Evolutionary conservation across 2,888 invertebrate species (phyloP).

Genomic region (Hetaerina titia): DNA sequence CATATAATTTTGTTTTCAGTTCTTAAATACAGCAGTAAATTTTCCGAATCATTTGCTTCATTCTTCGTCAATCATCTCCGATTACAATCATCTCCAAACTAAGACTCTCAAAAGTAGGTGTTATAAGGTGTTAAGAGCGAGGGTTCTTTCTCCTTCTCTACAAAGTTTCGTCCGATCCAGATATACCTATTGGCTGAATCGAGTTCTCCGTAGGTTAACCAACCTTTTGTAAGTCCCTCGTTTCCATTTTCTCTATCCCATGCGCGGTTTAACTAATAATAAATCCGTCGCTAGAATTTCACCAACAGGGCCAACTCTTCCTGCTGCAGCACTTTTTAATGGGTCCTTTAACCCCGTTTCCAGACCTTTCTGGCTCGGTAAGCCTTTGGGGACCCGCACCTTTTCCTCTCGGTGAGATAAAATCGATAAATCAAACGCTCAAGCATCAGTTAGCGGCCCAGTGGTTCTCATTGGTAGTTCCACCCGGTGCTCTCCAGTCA

Average conservation of each 20-base stretch:
- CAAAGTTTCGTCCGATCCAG: too few species aligned
- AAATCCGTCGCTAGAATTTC: neutral
- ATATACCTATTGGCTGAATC: too few species aligned
- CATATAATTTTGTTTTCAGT: neutral
- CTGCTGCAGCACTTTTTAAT: neutral
- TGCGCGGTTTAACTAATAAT: neutral
- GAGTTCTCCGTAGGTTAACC: neutral
- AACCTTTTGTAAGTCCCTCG: neutral
- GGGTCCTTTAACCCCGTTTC: neutral
- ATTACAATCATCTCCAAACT: neutral
- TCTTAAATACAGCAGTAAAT: neutral
- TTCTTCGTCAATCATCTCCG: neutral
- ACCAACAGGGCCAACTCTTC: neutral
- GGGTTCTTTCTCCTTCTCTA: too few species aligned
- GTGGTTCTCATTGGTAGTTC: neutral
- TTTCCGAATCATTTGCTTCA: neutral
- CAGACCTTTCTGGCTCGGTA: neutral
- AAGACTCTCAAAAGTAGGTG: neutral
- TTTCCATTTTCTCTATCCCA: neutral
- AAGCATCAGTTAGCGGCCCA: constrained; percentile 4
- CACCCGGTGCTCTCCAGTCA: neutral
- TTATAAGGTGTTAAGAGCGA: too few species aligned
- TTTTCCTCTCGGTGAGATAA: neutral
- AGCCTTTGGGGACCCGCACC: neutral
- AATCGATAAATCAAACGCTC: neutral